Evolutionary conservation across 2,888 invertebrate species (phyloP).

Genomic region (Paralinhomoeus sp.): DNA sequence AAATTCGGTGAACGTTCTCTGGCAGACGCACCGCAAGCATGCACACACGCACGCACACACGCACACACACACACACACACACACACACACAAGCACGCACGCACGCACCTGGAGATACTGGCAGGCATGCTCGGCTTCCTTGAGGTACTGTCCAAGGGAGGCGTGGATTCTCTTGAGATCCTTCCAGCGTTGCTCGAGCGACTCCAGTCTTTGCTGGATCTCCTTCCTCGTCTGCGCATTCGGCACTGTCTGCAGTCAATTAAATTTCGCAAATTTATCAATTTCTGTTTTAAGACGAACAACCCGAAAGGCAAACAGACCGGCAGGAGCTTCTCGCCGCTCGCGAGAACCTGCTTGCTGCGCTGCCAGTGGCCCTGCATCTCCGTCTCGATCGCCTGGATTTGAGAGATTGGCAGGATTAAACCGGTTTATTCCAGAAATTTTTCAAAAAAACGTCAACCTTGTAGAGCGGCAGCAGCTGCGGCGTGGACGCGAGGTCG

Average conservation of each 20-base stretch:
- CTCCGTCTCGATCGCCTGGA: conserved; percentile 45
- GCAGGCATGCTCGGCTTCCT: conserved; percentile 71
- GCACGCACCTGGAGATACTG: conserved; percentile 35
- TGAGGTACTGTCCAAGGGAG: conserved; percentile 46
- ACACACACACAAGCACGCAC: too few relatives aligned
- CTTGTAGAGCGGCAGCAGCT: conserved; percentile 74
- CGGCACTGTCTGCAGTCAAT: too few relatives aligned
- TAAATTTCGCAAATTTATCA: too few relatives aligned
- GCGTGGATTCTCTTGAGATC: conserved; percentile 59
- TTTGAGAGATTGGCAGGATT: background rate
- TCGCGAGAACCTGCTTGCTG: conserved; percentile 26
- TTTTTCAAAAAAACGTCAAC: conserved; percentile 31
- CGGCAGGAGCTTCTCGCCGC: conserved; percentile 17
- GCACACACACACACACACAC: too few relatives aligned
- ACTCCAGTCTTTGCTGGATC: conserved; percentile 4
- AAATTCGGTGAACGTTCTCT: too few relatives aligned
- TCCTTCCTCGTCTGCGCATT: conserved; percentile 9
- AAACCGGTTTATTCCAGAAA: too few relatives aligned
- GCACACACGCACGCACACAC: too few relatives aligned
- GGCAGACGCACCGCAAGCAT: too few relatives aligned
- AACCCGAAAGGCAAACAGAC: too few relatives aligned
- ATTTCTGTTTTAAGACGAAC: too few relatives aligned
- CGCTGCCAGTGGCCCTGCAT: conserved; percentile 40
- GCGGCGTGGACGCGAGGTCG: conserved; percentile 66
- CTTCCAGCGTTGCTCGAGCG: conserved; percentile 45